These are phyloP conservation scores for Eira barbara DNA, from an alignment of 2,113 vertebrate genomes.

Conservation along the genomic window DNA sequence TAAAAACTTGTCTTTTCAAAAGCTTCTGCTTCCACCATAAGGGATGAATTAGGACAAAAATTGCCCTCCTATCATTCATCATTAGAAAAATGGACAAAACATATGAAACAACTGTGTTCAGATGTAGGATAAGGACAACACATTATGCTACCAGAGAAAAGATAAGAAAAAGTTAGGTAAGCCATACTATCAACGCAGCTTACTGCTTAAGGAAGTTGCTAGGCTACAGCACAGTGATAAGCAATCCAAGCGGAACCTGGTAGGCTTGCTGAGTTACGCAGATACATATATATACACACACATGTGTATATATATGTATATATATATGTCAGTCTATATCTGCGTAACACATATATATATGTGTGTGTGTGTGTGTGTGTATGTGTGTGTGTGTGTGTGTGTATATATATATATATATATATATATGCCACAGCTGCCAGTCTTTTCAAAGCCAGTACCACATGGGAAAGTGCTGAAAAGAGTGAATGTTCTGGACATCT, in stretches of 20 bases:
- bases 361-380: too few relatives aligned
- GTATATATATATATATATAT: neutral
- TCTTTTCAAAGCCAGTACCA: neutral
- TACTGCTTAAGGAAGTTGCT: too few relatives aligned
- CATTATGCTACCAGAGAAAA: neutral
- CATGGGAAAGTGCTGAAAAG: neutral
- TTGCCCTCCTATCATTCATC: neutral
- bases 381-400: too few relatives aligned
- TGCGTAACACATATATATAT: too few relatives aligned
- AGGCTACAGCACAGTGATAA: neutral
- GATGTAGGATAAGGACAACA: neutral
- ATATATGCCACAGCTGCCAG: neutral
- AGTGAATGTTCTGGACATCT: neutral
- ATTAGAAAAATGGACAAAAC: neutral
- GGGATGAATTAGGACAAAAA: neutral
- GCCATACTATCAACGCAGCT: neutral
- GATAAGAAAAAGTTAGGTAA: neutral
- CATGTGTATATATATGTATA: neutral
- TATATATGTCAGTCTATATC: too few relatives aligned
- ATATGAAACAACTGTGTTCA: neutral
- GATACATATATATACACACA: neutral
- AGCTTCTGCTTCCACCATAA: neutral
- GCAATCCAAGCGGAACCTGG: neutral
- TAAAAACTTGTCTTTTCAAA: neutral
- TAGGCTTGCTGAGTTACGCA: neutral